A percentile compares a stretch with the other conserved stretches of the same genome.
These are phyloP conservation scores for Marisa cornuarietis DNA, from an alignment of 1,140 invertebrate genomes.

Conservation along the genomic window DNA sequence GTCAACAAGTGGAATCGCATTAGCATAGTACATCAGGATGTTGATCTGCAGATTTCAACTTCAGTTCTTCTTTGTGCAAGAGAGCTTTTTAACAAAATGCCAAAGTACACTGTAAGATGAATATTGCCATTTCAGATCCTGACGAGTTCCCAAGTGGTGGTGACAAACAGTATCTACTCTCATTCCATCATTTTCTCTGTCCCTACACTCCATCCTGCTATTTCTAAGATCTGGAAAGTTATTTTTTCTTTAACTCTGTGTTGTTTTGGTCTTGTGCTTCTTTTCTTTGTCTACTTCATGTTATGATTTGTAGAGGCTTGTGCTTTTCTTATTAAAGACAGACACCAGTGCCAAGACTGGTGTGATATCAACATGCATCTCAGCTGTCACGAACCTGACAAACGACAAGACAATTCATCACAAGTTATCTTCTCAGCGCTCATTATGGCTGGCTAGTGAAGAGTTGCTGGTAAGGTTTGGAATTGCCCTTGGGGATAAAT, in stretches of 20 bases:
- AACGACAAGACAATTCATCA: constrained; percentile 33
- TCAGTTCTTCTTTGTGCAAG: too few species aligned
- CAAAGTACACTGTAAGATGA: too few species aligned
- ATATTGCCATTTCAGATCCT: too few species aligned
- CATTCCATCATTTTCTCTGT: too few species aligned
- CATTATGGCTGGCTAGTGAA: constrained; percentile 38
- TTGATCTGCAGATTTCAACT: too few species aligned
- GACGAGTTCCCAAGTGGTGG: too few species aligned
- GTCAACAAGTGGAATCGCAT: too few species aligned
- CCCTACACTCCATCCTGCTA: too few species aligned
- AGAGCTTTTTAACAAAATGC: too few species aligned
- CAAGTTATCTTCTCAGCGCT: constrained; percentile 30
- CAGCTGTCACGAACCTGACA: constrained; percentile 44
- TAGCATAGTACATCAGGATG: too few species aligned
- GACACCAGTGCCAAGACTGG: constrained; percentile 27
- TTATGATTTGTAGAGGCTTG: not conserved
- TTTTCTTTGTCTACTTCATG: not conserved
- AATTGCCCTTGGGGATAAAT: too few species aligned
- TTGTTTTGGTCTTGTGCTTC: not conserved
- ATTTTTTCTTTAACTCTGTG: not conserved
- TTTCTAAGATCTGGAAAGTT: not conserved
- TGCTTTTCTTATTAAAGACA: constrained; percentile 28
- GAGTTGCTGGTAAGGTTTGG: constrained; percentile 37
- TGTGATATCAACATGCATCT: constrained; percentile 39
- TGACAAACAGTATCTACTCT: too few species aligned